These are phyloP conservation scores for Lasius platythorax DNA, from an alignment of 2,888 invertebrate genomes.

Conservation along the genomic window DNA sequence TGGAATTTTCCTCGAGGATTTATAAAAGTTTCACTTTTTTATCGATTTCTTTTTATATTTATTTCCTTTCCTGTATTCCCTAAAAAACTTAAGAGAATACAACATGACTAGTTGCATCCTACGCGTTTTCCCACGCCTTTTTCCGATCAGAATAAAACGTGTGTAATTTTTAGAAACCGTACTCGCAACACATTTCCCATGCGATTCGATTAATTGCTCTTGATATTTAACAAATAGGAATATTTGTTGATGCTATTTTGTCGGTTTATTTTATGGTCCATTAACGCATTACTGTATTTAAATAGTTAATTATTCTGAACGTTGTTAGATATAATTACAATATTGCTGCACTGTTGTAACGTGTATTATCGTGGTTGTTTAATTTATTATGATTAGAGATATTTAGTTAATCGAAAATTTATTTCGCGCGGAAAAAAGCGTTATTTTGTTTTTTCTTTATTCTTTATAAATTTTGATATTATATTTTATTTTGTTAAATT, in stretches of 20 bases:
- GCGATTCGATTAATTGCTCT: background rate
- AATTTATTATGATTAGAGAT: background rate
- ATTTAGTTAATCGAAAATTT: constrained; percentile 2
- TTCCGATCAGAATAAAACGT: background rate
- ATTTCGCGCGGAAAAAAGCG: background rate
- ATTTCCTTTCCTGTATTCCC: background rate
- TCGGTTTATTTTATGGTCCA: constrained; percentile 7
- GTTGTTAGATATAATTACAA: constrained; percentile 9
- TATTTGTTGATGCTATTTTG: constrained; percentile 13
- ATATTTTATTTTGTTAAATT: background rate
- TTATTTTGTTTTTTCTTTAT: background rate
- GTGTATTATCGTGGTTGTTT: background rate
- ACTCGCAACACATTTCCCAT: background rate
- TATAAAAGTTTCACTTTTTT: background rate
- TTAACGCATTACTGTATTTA: constrained; percentile 24
- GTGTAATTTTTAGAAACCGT: background rate
- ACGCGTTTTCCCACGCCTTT: background rate
- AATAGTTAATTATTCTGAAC: constrained; percentile 23
- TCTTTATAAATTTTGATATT: background rate
- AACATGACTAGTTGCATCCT: background rate
- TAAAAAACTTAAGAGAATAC: background rate
- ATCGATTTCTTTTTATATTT: background rate
- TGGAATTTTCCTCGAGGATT: background rate
- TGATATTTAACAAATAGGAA: constrained; percentile 1
- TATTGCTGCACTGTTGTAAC: background rate